Conservation (phyloP, 2,888 invertebrate species). For the Drosophila trichaetosa region DNA sequence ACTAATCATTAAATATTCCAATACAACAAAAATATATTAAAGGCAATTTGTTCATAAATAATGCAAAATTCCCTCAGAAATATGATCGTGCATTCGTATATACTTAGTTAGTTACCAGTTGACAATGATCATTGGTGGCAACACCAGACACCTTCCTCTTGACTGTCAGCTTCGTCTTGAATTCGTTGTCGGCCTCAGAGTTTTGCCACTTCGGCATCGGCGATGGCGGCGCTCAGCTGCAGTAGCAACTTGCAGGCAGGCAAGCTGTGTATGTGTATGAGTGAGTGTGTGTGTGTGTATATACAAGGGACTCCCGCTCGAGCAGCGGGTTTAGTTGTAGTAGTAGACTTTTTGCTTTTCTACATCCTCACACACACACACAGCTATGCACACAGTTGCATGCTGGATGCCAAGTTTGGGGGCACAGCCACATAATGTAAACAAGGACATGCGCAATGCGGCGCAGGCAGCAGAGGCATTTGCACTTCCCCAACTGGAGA, state of each 20-base stretch:
- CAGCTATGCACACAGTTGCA: conserved; percentile 43
- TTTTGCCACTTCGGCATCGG: conserved; percentile 22
- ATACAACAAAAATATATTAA: neutral
- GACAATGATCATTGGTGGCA: conserved; percentile 11
- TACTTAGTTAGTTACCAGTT: neutral
- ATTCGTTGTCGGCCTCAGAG: conserved; percentile 29
- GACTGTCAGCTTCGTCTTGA: conserved; percentile 14
- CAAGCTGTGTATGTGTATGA: conserved; percentile 15
- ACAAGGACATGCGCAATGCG: conserved; percentile 77
- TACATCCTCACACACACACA: conserved; percentile 57
- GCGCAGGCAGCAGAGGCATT: conserved; percentile 21
- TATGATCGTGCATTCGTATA: neutral
- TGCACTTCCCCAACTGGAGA: conserved; percentile 76
- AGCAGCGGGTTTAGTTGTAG: conserved; percentile 65
- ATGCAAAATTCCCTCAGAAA: neutral
- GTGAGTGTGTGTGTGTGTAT: conserved; percentile 7
- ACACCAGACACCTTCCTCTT: neutral
- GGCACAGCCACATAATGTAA: conserved; percentile 73
- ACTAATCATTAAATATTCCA: neutral
- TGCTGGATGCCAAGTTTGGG: conserved; percentile 44
- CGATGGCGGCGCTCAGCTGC: conserved; percentile 63
- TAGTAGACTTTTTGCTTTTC: conserved; percentile 78
- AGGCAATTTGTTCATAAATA: neutral
- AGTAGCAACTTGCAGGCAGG: conserved; percentile 40
- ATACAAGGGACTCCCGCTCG: conserved; percentile 9